These are phyloP conservation scores for Cheilosia grossa DNA, from an alignment of 2,888 invertebrate species.

Conservation along the genomic window DNA sequence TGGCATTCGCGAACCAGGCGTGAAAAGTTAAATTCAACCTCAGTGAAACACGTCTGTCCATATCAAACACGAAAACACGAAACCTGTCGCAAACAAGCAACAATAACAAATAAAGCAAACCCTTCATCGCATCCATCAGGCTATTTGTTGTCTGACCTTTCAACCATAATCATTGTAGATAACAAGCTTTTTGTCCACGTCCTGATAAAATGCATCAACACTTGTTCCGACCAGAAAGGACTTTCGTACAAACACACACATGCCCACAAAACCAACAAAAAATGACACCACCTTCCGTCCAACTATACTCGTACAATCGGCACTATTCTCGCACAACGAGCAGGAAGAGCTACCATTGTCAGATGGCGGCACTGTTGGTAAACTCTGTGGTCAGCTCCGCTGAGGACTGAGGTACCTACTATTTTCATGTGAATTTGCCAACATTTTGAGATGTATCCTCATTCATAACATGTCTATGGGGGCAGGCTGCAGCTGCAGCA, in stretches of 20 bases:
- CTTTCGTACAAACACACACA: neutral
- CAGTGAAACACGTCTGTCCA: conserved; percentile 10
- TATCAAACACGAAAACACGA: conserved; percentile 31
- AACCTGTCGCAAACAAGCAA: neutral
- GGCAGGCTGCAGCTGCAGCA: neutral
- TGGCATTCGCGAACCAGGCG: neutral
- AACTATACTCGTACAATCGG: conserved; percentile 19
- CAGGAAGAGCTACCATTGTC: conserved; percentile 21
- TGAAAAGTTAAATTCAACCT: conserved; percentile 11
- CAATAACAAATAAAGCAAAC: conserved; percentile 24
- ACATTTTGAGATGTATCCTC: conserved; percentile 47
- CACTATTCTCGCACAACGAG: conserved; percentile 6
- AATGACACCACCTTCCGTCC: conserved; percentile 33
- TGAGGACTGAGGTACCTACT: conserved; percentile 14
- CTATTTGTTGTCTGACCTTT: conserved; percentile 52
- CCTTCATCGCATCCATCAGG: conserved; percentile 20
- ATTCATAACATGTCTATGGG: conserved; percentile 34
- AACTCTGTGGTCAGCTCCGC: conserved; percentile 33
- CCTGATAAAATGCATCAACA: conserved; percentile 53
- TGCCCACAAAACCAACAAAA: conserved; percentile 3
- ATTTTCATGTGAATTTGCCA: conserved; percentile 44
- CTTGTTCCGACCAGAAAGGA: conserved; percentile 27
- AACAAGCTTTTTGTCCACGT: conserved; percentile 53
- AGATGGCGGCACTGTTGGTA: conserved; percentile 20
- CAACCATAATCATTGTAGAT: conserved; percentile 54